Percentiles rank a stretch among this genome's conserved stretches.
Evolutionary conservation across 2,888 invertebrate species (phyloP).

Genomic region (Agonum fuliginosum): DNA sequence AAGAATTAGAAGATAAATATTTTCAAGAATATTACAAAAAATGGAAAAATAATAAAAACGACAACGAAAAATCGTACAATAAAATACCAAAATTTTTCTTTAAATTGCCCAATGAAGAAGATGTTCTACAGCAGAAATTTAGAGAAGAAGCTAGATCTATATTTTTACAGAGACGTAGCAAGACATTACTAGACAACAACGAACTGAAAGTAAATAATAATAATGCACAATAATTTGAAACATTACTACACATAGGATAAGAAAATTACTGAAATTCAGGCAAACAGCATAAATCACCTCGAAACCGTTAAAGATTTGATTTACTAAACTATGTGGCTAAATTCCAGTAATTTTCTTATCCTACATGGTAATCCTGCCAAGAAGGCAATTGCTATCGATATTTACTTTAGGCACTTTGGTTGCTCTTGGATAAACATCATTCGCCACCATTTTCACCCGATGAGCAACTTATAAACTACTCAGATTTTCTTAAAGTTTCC

Average conservation of each 20-base stretch:
- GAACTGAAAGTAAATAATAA: slow-evolving; percentile 78
- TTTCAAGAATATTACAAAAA: slow-evolving; percentile 75
- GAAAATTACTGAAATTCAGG: no score
- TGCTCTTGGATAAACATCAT: slow-evolving; percentile 87
- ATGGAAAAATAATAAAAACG: slow-evolving; percentile 73
- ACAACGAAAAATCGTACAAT: slow-evolving; percentile 73
- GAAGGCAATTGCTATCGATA: no score
- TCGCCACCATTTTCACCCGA: slow-evolving; percentile 83
- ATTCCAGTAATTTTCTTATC: no score
- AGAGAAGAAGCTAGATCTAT: slow-evolving; percentile 92
- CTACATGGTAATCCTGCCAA: no score
- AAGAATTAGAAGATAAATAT: slow-evolving; percentile 74
- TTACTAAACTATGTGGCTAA: no score
- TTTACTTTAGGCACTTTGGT: slow-evolving; percentile 82
- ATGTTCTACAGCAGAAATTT: slow-evolving; percentile 85
- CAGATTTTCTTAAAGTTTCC: slow-evolving; percentile 88
- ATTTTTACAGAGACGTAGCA: slow-evolving; percentile 89
- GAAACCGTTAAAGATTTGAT: no score
- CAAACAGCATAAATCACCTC: no score
- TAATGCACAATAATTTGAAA: background rate
- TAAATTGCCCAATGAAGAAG: slow-evolving; percentile 85
- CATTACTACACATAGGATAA: no score
- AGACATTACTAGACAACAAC: slow-evolving; percentile 89
- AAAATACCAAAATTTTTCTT: slow-evolving; percentile 86
- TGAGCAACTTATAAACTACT: slow-evolving; percentile 90